These are phyloP conservation scores for Agelastica alni DNA, from an alignment of 2,888 invertebrate genomes.

Conservation along the genomic window DNA sequence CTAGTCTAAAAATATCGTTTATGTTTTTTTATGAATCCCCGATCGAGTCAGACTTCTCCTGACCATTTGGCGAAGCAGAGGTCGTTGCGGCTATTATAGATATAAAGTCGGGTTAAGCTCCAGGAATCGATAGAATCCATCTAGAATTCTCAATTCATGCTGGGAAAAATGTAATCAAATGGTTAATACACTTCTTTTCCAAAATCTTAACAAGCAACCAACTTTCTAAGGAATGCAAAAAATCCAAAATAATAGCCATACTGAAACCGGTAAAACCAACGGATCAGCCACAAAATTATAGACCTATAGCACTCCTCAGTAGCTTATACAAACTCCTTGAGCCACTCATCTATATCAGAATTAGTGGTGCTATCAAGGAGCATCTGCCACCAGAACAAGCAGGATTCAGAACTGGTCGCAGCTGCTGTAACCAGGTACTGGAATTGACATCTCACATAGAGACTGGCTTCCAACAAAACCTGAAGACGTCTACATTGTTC, in stretches of 20 bases:
- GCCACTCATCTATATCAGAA: not conserved
- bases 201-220: not conserved
- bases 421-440: not conserved
- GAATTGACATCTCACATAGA: too few relatives aligned
- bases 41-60: not conserved
- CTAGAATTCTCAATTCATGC: not conserved
- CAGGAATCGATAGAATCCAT: not conserved
- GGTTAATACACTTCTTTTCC: not conserved
- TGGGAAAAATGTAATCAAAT: not conserved
- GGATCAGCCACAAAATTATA: too few relatives aligned
- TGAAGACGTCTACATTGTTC: not conserved
- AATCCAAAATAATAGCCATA: too few relatives aligned
- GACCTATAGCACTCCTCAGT: too few relatives aligned
- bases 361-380: not conserved
- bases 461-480: not conserved
- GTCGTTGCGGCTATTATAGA: not conserved
- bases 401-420: not conserved
- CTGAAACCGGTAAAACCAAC: too few relatives aligned
- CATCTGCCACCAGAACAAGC: not conserved
- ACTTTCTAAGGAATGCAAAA: not conserved
- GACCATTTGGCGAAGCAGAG: not conserved
- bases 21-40: too few relatives aligned
- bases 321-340: too few relatives aligned
- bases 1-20: too few relatives aligned
- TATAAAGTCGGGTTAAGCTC: not conserved